Percentiles rank a stretch among this genome's conserved stretches.
phyloP scores from a whole-genome alignment of 2,113 vertebrate species.

The Pedionomus torquatus region DNA sequence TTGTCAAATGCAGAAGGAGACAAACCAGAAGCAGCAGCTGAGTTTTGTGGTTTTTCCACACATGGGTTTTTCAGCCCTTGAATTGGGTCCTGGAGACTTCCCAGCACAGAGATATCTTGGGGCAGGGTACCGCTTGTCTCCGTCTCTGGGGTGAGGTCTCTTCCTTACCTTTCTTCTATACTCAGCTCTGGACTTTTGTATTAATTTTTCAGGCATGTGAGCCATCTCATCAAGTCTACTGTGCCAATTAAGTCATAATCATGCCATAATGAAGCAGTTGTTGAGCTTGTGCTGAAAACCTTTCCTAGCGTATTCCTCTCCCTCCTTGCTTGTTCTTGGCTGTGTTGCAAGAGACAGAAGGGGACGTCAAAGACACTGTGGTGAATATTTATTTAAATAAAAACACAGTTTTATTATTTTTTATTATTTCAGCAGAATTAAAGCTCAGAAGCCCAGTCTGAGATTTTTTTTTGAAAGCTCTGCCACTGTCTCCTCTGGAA shows the following conservation, averaged over 20 bases:
- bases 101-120: background rate
- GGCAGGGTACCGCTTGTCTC: background rate
- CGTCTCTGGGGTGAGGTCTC: background rate
- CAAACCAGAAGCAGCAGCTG: background rate
- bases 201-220: background rate
- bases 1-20: background rate
- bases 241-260: slow-evolving; percentile 1
- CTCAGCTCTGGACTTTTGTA: background rate
- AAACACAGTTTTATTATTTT: background rate
- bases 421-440: background rate
- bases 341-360: background rate
- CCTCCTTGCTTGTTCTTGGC: background rate
- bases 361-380: background rate
- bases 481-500: background rate
- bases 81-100: background rate
- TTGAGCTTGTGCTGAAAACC: background rate
- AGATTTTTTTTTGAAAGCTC: background rate
- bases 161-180: background rate
- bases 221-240: background rate
- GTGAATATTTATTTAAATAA: background rate
- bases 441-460: background rate
- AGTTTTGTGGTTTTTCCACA: background rate
- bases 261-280: background rate
- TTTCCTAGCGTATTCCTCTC: background rate
- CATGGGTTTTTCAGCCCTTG: background rate